A percentile compares a stretch with the other conserved stretches of the same genome.
Evolutionary conservation across 2,113 vertebrate genomes (phyloP).

Genomic region (Strix aluco): DNA sequence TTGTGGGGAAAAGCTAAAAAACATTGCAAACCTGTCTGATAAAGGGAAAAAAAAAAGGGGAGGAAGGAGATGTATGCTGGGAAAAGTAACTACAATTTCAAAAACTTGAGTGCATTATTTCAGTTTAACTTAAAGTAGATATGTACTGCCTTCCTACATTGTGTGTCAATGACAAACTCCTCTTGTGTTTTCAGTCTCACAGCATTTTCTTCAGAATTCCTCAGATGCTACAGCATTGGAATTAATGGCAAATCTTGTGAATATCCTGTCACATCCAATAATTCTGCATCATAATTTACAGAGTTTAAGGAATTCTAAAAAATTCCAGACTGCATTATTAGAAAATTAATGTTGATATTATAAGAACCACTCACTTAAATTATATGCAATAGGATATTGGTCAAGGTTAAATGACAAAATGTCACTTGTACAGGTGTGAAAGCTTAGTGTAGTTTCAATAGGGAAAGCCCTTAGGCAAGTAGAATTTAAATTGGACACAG

Average conservation of each 20-base stretch:
- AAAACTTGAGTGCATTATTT: background rate
- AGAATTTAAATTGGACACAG: background rate
- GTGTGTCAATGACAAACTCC: background rate
- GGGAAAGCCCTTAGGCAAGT: background rate
- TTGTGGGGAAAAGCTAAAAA: background rate
- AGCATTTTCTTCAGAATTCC: background rate
- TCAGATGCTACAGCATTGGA: background rate
- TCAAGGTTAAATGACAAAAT: background rate
- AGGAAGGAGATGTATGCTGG: background rate
- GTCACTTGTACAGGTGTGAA: background rate
- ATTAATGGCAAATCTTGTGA: background rate
- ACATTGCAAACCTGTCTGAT: fast-evolving
- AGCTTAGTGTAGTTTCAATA: background rate
- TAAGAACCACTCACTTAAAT: background rate
- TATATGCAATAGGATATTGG: background rate
- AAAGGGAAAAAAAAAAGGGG: background rate
- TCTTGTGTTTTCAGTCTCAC: background rate
- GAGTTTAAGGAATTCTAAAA: background rate
- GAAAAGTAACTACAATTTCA: background rate
- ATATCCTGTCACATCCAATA: background rate
- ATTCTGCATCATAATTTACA: background rate
- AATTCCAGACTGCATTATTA: background rate
- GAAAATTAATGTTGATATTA: background rate
- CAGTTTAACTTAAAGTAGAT: background rate
- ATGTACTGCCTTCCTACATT: background rate